A percentile compares a stretch with the other conserved stretches of the same genome.
Conservation (phyloP, 2,113 vertebrate species). For the Platichthys flesus region DNA sequence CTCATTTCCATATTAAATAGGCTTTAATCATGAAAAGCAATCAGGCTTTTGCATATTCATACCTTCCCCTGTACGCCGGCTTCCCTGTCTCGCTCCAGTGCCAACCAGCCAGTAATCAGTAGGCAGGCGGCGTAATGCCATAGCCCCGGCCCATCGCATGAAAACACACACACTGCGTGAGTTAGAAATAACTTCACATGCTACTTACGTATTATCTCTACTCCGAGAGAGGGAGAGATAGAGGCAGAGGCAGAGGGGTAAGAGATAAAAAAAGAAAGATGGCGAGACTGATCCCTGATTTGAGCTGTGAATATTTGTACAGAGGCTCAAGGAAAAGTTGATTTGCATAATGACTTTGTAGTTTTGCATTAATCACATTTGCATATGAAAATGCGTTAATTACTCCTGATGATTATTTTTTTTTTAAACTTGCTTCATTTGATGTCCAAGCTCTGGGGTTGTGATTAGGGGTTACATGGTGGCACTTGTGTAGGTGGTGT, state of each 20-base stretch:
- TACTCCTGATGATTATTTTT: slow-evolving; percentile 99
- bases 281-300: slow-evolving; percentile 90
- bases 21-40: slow-evolving; percentile 99
- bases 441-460: slow-evolving; percentile 95
- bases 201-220: slow-evolving; percentile 83
- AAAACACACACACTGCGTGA: slow-evolving; percentile 80
- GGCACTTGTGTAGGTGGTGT: slow-evolving; percentile 73
- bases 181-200: slow-evolving; percentile 95
- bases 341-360: slow-evolving; percentile 99
- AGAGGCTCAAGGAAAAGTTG: slow-evolving; percentile 99
- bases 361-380: slow-evolving; percentile 99
- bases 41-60: slow-evolving; percentile 99
- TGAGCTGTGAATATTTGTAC: slow-evolving; percentile 99
- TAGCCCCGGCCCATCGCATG: slow-evolving; percentile 79
- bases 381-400: slow-evolving; percentile 99
- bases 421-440: slow-evolving; percentile 95
- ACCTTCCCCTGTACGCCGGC: slow-evolving; percentile 93
- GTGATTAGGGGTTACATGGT: slow-evolving; percentile 85
- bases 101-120: slow-evolving; percentile 95
- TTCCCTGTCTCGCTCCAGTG: slow-evolving; percentile 99
- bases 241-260: slow-evolving; percentile 60
- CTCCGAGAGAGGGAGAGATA: slow-evolving; percentile 46
- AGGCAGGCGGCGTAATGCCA: slow-evolving; percentile 80
- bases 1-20: slow-evolving; percentile 99
- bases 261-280: slow-evolving; percentile 81